Evolutionary conservation across 2,888 invertebrate species (phyloP).

Genomic region (Parasteatoda lunata): DNA sequence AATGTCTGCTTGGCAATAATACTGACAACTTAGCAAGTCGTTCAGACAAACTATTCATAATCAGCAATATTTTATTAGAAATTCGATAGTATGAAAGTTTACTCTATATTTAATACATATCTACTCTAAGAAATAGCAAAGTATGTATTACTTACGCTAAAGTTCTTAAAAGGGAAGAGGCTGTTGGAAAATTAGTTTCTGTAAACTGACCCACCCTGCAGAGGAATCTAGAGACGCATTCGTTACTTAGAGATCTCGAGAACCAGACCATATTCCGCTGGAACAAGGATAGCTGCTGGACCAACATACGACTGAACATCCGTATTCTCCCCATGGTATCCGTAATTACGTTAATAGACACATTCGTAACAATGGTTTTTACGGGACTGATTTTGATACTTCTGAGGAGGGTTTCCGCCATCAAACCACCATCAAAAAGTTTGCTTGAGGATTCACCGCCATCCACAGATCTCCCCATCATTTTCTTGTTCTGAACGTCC

Average conservation of each 20-base stretch:
- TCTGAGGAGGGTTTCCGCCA: constrained; percentile 46
- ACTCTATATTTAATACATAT: too few relatives aligned
- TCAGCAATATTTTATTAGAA: too few relatives aligned
- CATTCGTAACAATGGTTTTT: constrained; percentile 59
- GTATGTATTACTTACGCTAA: constrained; percentile 44
- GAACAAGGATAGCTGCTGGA: constrained; percentile 25
- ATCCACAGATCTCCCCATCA: constrained; percentile 32
- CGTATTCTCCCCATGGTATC: constrained; percentile 39
- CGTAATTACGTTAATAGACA: constrained; percentile 38
- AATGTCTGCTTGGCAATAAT: too few relatives aligned
- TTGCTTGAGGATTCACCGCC: constrained; percentile 10
- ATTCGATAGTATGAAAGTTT: too few relatives aligned
- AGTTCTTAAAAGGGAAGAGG: constrained; percentile 35
- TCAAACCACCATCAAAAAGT: constrained; percentile 29
- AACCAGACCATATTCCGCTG: constrained; percentile 41
- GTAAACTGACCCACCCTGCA: constrained; percentile 61
- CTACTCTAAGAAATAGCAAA: background rate
- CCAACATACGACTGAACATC: constrained; percentile 24
- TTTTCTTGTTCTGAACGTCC: background rate
- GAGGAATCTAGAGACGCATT: constrained; percentile 43
- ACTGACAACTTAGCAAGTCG: too few relatives aligned
- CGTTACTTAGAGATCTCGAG: constrained; percentile 32
- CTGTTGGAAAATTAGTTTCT: constrained; percentile 43
- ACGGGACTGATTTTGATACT: constrained; percentile 55
- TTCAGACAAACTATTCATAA: too few relatives aligned